These are phyloP conservation scores for Agrotis clavis DNA, from an alignment of 2,888 invertebrate genomes.

Conservation along the genomic window DNA sequence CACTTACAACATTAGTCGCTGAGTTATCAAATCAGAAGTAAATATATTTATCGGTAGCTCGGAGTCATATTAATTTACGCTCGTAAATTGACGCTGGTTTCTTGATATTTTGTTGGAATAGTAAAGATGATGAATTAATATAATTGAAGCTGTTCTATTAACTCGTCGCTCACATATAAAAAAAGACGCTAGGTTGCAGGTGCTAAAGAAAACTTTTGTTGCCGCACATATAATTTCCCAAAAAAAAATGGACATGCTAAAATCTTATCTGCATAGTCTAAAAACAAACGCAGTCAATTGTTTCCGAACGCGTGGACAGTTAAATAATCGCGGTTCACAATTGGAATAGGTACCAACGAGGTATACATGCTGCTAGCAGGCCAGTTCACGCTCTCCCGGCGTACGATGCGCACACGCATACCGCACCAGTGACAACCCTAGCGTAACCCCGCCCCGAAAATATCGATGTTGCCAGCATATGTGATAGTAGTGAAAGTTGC, in stretches of 20 bases:
- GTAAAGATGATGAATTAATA: too few species aligned
- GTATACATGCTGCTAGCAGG: constrained; percentile 76
- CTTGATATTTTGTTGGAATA: too few species aligned
- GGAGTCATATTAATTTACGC: too few species aligned
- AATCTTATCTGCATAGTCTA: constrained; percentile 85
- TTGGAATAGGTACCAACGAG: constrained; percentile 86
- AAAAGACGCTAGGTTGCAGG: too few species aligned
- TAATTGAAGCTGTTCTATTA: too few species aligned
- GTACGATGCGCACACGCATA: constrained; percentile 80
- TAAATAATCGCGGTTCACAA: constrained; percentile 89
- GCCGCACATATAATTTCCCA: too few species aligned
- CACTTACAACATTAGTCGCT: too few species aligned
- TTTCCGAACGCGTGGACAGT: constrained; percentile 90
- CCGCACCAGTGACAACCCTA: constrained; percentile 70
- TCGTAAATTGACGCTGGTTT: too few species aligned
- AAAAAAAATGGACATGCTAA: constrained; percentile 82
- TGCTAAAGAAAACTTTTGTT: too few species aligned
- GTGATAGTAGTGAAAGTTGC: constrained; percentile 65
- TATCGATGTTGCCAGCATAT: constrained; percentile 66
- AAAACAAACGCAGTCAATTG: constrained; percentile 87
- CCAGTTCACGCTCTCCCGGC: constrained; percentile 88
- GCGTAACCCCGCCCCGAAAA: constrained; percentile 61
- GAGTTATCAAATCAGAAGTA: too few species aligned
- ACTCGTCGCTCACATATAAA: too few species aligned
- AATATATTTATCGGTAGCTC: too few species aligned